Percentiles rank a stretch among this genome's conserved stretches.
Conservation (phyloP, 1,140 invertebrate species). For the Drosophila fuyamai region DNA sequence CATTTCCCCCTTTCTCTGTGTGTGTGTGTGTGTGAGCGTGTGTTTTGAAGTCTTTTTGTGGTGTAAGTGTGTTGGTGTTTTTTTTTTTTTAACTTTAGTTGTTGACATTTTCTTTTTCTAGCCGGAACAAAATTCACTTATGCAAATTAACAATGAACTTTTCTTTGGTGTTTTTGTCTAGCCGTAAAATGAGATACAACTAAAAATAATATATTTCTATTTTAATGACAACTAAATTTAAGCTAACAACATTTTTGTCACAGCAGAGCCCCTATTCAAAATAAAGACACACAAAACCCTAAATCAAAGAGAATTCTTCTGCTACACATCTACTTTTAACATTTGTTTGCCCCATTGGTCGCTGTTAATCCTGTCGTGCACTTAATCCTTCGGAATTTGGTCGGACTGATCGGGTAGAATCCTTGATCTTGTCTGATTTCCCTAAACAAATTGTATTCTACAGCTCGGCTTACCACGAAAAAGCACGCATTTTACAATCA, state of each 20-base stretch:
- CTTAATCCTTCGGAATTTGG: not conserved
- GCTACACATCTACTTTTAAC: constrained; percentile 11
- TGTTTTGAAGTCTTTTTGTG: constrained; percentile 8
- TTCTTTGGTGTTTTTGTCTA: constrained; percentile 53
- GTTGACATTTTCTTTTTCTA: constrained; percentile 25
- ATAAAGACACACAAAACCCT: not conserved
- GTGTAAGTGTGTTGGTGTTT: constrained; percentile 32
- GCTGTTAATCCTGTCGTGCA: constrained; percentile 17
- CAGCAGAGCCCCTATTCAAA: constrained; percentile 35
- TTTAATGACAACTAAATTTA: constrained; percentile 62
- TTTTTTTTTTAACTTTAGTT: constrained; percentile 13
- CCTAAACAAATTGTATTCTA: not conserved
- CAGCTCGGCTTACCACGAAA: not conserved
- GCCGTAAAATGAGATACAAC: constrained; percentile 10
- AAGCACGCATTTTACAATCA: not conserved
- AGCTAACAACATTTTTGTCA: constrained; percentile 72
- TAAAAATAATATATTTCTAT: constrained; percentile 43
- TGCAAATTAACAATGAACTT: constrained; percentile 7
- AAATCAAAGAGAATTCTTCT: not conserved
- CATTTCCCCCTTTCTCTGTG: constrained; percentile 4
- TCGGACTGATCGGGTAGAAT: constrained; percentile 2
- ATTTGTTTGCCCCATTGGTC: constrained; percentile 21
- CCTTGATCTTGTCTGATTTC: constrained; percentile 1
- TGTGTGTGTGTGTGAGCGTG: constrained; percentile 9
- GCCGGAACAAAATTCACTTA: constrained; percentile 13